Conservation (phyloP, 2,113 vertebrate genomes). For the Ptyas mucosa region DNA sequence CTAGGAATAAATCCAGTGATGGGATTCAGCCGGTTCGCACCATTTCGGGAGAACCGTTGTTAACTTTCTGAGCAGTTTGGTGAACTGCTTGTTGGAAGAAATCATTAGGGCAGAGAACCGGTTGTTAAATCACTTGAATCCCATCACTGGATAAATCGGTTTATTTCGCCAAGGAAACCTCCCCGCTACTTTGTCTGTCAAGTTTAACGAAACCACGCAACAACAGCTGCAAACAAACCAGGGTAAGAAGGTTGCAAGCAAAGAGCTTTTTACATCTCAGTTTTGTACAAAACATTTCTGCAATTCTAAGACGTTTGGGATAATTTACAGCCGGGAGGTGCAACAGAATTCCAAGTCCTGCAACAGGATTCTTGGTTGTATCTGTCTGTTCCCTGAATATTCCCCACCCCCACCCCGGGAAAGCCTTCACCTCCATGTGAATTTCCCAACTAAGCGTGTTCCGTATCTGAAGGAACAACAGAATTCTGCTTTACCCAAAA, state of each 20-base stretch:
- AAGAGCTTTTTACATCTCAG: background rate
- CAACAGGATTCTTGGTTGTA: background rate
- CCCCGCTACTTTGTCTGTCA: background rate
- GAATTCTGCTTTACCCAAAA: background rate
- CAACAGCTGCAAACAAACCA: background rate
- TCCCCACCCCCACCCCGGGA: fast-evolving
- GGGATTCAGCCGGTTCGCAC: too few relatives aligned
- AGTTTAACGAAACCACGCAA: background rate
- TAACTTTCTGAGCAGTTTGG: too few relatives aligned
- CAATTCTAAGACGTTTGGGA: background rate
- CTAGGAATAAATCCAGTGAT: background rate
- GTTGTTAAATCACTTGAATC: too few relatives aligned
- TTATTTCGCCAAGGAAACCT: background rate
- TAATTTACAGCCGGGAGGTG: background rate
- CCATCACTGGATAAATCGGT: background rate
- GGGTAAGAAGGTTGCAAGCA: background rate
- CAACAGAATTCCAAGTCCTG: background rate
- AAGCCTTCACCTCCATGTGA: background rate
- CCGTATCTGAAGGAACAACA: background rate
- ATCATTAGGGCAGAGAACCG: too few relatives aligned
- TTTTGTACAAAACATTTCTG: background rate
- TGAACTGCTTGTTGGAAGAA: too few relatives aligned
- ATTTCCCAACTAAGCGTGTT: background rate
- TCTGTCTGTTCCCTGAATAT: background rate
- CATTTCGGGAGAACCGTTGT: too few relatives aligned